Evolutionary conservation across 2,797 vertebrate species (phyloP), one percentile per base, ranked within the genome.

Genomic region (Phoeniculus purpureus): DNA sequence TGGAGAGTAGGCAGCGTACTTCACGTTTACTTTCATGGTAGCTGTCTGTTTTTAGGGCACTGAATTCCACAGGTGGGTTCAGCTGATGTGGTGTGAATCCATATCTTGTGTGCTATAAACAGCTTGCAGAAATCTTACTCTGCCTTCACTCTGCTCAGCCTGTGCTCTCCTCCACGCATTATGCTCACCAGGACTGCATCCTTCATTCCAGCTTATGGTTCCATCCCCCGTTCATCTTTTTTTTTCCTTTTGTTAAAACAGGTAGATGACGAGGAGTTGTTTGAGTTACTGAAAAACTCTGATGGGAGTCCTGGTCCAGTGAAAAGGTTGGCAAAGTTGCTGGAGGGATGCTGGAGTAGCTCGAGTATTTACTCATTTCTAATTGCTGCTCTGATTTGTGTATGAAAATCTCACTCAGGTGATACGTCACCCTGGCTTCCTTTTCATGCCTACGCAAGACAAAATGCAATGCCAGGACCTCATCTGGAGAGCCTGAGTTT

Each of bases 371-470:
- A 72, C 51, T 65, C 31, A 7, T 72, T 89, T 89, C 27, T 54
- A 34, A 0, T 77, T 61, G 37, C 47, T 68, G 15, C 4, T 51
- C 20, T 68, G 29, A 55, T 80, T 47, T 62, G 11, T 26, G 7
- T n/a, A 32, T 45, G 78, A 70, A 92, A 84, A 48, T 15, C 23
- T 74, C 40, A 5, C 15, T 64, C 25, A 67, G 27, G 9, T 67
- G 60, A 43, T 32, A 51, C 0, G 0, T n/a, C 47, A 59, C 15
- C 12, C 8, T 15, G n/a, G 3, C 8, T 47, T 47, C 31, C 12
- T 48, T 65, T 54, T 73, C 65, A 31, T 51, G 29, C 16, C 32
- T 16, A 9, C 1, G 2, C 4, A 60, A 77, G 31, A 51, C 8
- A 87, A 89, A 81, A 48, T 5, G 20, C 2, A 18, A 20, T 34